Evolutionary conservation across 2,888 invertebrate genomes (phyloP), one percentile per base, ranked within the genome.

Genomic region (Drosophila infuscata): DNA sequence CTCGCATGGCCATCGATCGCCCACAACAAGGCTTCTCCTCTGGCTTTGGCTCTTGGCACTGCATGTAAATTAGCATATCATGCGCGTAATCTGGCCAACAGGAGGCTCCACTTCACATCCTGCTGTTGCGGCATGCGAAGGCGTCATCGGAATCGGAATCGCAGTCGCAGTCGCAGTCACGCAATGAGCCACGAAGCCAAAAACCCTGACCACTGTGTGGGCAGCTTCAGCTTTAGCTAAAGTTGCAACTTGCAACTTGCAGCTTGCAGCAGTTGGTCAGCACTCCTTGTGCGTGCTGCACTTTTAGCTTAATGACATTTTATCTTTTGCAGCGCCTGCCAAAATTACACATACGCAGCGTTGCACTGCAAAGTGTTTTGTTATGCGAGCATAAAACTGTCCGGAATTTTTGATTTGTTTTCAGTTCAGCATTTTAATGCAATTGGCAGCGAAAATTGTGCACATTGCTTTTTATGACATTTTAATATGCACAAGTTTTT

Each of bases 401-500:
- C 73, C 69, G 52, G 52, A 68, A 70, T 81, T 68, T 78, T 73
- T 62, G 58, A 52, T 56, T 61, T 57, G 61, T 56, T 73, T 48
- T 61, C 3, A 46, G 57, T 67, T 58, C 58, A 56, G 62, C 74
- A 80, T 82, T 80, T 89, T 84, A 89, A 86, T 86, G 81, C 82
- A 87, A 91, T 92, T 92, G 92, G 92, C 92, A 91, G 89, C 85
- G 85, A 86, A 92, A 84, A 84, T 90, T 83, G 76, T 87, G 84
- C 81, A 79, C 74, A 91, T 91, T 91, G 84, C 83, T 90, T 86
- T 82, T 92, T 89, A 92, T 91, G 85, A 70, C 82, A 89, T 80
- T 92, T 91, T 92, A 91, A 91, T 91, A 92, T 92, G 91, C 84
- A 92, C 82, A 92, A 82, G 77, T 85, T 88, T 86, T 86, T 83